Evolutionary conservation across 1,140 invertebrate genomes (phyloP).

Genomic region (Drosophila tani): DNA sequence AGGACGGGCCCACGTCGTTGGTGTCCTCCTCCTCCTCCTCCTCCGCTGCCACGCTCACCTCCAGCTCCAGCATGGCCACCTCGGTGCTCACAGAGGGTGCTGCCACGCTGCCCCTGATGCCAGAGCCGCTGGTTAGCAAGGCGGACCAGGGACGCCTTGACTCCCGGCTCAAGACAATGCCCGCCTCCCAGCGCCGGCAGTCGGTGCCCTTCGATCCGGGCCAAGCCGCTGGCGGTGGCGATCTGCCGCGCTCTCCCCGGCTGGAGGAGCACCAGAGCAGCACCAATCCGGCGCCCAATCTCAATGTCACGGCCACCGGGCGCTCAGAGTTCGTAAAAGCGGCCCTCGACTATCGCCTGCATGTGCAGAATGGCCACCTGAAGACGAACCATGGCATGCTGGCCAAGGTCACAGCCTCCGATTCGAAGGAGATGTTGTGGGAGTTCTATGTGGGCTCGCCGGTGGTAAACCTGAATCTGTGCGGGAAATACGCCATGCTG

Average conservation of each 20-base stretch:
- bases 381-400: slow-evolving; percentile 74
- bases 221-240: not conserved
- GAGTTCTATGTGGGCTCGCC: slow-evolving; percentile 76
- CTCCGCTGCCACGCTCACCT: slow-evolving; percentile 1
- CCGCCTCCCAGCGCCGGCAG: slow-evolving; percentile 29
- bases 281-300: slow-evolving; percentile 47
- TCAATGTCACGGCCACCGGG: slow-evolving; percentile 61
- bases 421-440: slow-evolving; percentile 48
- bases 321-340: slow-evolving; percentile 75
- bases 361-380: slow-evolving; percentile 72
- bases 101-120: slow-evolving; percentile 23
- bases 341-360: slow-evolving; percentile 68
- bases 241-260: slow-evolving; percentile 8
- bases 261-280: slow-evolving; percentile 55
- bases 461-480: slow-evolving; percentile 79
- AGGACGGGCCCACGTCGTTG: slow-evolving; percentile 87
- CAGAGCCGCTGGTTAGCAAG: slow-evolving; percentile 34
- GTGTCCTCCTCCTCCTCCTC: too few species aligned
- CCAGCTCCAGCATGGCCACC: not conserved
- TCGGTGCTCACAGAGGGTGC: slow-evolving; percentile 22
- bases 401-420: slow-evolving; percentile 65
- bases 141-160: slow-evolving; percentile 28
- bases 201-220: slow-evolving; percentile 15
- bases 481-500: slow-evolving; percentile 77
- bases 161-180: slow-evolving; percentile 29